Percentiles rank a stretch among this genome's conserved stretches.
Evolutionary conservation across 2,113 vertebrate species (phyloP).

Genomic region (Callithrix jacchus): DNA sequence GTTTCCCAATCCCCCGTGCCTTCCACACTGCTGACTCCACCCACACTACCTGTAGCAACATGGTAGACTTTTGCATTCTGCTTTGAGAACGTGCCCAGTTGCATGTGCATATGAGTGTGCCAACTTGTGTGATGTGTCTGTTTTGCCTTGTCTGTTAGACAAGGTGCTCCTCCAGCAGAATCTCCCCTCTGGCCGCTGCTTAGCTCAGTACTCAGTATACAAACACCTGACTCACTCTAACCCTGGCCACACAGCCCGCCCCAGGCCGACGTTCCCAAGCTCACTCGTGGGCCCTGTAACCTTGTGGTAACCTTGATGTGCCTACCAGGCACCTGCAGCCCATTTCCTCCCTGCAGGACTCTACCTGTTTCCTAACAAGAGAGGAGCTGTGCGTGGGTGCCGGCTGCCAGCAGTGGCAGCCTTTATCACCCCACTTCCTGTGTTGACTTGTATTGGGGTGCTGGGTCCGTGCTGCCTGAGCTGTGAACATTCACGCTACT

Average conservation of each 20-base stretch:
- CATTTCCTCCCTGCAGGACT: constrained; percentile 46
- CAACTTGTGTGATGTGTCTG: neutral
- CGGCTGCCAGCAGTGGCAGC: constrained; percentile 47
- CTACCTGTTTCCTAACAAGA: constrained; percentile 60
- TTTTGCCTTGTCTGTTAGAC: neutral
- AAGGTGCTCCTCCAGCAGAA: neutral
- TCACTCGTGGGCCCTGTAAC: neutral
- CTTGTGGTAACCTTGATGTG: constrained; percentile 33
- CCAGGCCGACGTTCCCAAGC: neutral
- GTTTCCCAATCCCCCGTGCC: neutral
- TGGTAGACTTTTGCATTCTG: neutral
- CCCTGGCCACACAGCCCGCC: neutral
- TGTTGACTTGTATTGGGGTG: constrained; percentile 55
- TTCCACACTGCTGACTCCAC: neutral
- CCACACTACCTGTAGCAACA: neutral
- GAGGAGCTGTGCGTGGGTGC: constrained; percentile 54
- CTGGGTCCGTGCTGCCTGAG: constrained; percentile 28
- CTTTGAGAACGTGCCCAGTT: neutral
- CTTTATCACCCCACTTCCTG: constrained; percentile 72
- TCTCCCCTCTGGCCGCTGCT: neutral
- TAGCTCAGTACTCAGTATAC: neutral
- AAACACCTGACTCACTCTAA: neutral
- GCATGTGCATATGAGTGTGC: neutral
- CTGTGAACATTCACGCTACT: constrained; percentile 19
- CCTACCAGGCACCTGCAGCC: constrained; percentile 51